A percentile compares a stretch with the other conserved stretches of the same genome.
Conservation (phyloP, 2,113 vertebrate species). For the Percopsis transmontana region DNA sequence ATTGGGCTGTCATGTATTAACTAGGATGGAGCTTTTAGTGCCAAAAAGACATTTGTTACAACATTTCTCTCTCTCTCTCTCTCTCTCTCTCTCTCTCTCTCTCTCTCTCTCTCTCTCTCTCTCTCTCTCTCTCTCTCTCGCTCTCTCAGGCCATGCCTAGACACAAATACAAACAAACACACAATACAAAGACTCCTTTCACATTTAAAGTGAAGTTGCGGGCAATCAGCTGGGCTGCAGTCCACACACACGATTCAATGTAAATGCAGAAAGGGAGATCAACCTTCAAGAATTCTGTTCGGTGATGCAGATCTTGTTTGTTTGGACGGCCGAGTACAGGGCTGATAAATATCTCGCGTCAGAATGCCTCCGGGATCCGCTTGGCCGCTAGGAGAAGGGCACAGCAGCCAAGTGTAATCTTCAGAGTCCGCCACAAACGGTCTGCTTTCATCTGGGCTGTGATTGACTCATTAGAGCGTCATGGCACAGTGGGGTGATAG, state of each 20-base stretch:
- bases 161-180: slow-evolving; percentile 1
- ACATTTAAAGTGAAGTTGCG: background rate
- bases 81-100: background rate
- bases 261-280: slow-evolving; percentile 33
- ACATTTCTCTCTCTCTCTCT: background rate
- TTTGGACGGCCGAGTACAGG: slow-evolving; percentile 46
- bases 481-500: slow-evolving; percentile 67
- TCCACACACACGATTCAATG: slow-evolving; percentile 13
- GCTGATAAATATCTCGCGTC: slow-evolving; percentile 59
- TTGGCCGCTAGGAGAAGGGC: slow-evolving; percentile 55
- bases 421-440: slow-evolving; percentile 55
- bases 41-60: too few species aligned
- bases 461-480: slow-evolving; percentile 60
- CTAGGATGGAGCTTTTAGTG: slow-evolving; percentile 13
- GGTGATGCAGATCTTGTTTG: slow-evolving; percentile 67
- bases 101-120: background rate
- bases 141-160: background rate
- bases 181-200: background rate
- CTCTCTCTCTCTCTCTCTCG: background rate
- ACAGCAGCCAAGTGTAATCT: slow-evolving; percentile 67
- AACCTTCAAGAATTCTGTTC: slow-evolving; percentile 48
- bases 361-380: slow-evolving; percentile 55
- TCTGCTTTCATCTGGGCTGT: slow-evolving; percentile 66
- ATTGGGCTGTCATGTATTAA: slow-evolving; percentile 21
- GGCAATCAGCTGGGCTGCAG: slow-evolving; percentile 17